Conservation (phyloP, 2,797 vertebrate genomes). For the Diplodus puntazzo region DNA sequence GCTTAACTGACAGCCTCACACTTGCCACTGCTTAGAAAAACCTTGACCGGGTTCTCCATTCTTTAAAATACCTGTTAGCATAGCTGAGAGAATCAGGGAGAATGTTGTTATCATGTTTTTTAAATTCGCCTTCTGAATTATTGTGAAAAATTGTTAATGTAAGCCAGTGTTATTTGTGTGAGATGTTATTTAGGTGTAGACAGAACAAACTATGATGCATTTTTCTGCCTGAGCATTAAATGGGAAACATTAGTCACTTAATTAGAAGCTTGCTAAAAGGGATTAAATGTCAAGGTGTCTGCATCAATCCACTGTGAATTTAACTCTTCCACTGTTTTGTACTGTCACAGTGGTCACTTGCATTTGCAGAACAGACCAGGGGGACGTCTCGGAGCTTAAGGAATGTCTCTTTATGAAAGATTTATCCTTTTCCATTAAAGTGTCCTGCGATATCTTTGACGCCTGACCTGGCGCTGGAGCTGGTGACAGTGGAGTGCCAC, state of each 20-base stretch:
- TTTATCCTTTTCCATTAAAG: slow-evolving; percentile 84
- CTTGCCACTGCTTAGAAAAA: slow-evolving; percentile 41
- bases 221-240: slow-evolving; percentile 34
- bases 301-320: slow-evolving; percentile 20
- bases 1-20: slow-evolving; percentile 51
- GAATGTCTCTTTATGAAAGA: slow-evolving; percentile 78
- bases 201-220: neutral
- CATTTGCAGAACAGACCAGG: slow-evolving; percentile 30
- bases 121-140: neutral
- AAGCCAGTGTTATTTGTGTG: slow-evolving; percentile 18
- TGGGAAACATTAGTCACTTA: slow-evolving; percentile 43
- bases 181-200: slow-evolving; percentile 15
- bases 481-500: slow-evolving; percentile 68
- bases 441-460: slow-evolving; percentile 83
- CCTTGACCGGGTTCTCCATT: slow-evolving; percentile 24
- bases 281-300: slow-evolving; percentile 49
- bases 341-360: slow-evolving; percentile 34
- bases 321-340: slow-evolving; percentile 49
- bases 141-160: slow-evolving; percentile 22
- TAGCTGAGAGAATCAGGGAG: slow-evolving; percentile 18
- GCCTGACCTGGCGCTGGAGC: slow-evolving; percentile 71
- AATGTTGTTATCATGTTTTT: slow-evolving; percentile 18
- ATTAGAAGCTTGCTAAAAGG: slow-evolving; percentile 35
- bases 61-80: slow-evolving; percentile 28
- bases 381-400: slow-evolving; percentile 48